Conservation (phyloP, 1,140 invertebrate genomes). For the Penaeus japonicus region DNA sequence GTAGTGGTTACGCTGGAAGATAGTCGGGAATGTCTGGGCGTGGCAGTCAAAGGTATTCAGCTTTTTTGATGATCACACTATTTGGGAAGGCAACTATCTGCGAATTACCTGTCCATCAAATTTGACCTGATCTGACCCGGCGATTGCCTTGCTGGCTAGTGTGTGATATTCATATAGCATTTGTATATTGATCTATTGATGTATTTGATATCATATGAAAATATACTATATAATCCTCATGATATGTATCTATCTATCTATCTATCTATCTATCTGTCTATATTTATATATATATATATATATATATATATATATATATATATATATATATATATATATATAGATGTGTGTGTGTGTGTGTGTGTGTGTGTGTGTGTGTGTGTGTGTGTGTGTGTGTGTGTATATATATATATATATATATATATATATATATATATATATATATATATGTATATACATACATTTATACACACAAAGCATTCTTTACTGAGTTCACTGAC, state of each 20-base stretch:
- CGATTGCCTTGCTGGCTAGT: too few species aligned
- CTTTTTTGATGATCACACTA: too few species aligned
- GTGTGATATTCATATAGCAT: too few species aligned
- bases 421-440: neutral
- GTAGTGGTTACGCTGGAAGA: too few species aligned
- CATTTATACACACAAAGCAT: neutral
- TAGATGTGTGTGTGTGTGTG: neutral
- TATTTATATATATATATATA: neutral
- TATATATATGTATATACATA: constrained; percentile 3
- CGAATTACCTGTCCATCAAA: too few species aligned
- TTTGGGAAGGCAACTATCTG: too few species aligned
- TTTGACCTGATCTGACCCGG: too few species aligned
- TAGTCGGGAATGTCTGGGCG: too few species aligned
- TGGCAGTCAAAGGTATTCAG: too few species aligned
- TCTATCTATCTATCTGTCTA: neutral
- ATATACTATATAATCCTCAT: too few species aligned
- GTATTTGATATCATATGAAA: too few species aligned
- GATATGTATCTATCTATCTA: constrained; percentile 22
- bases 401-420: neutral
- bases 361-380: neutral
- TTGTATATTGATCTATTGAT: constrained; percentile 19
- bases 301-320: constrained; percentile 12
- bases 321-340: constrained; percentile 1
- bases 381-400: neutral
- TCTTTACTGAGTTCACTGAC: too few species aligned